A percentile compares a stretch with the other conserved stretches of the same genome.
These are phyloP conservation scores for Loriculus beryllinus DNA, from an alignment of 2,797 vertebrate genomes.

Conservation along the genomic window DNA sequence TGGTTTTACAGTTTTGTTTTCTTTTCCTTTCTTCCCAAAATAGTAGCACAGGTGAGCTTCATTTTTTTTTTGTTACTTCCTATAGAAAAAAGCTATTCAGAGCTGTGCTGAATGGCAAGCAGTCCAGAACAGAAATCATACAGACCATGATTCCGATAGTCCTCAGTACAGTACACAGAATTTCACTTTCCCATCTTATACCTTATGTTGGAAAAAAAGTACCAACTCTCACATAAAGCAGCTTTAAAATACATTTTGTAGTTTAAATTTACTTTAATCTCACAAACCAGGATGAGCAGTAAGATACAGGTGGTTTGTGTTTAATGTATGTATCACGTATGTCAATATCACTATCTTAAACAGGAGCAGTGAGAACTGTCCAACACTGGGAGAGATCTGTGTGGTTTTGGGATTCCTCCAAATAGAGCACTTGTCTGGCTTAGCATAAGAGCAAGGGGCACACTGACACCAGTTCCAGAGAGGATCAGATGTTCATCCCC, in stretches of 20 bases:
- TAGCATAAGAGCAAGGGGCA: not conserved
- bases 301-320: not conserved
- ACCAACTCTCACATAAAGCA: not conserved
- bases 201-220: rapidly evolving
- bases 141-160: not conserved
- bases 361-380: not conserved
- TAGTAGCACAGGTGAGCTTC: not conserved
- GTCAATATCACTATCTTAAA: not conserved
- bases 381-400: not conserved
- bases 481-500: not conserved
- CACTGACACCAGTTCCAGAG: not conserved
- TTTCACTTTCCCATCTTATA: not conserved
- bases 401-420: not conserved
- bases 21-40: not conserved
- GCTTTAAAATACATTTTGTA: not conserved
- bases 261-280: not conserved
- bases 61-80: not conserved
- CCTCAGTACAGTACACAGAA: not conserved
- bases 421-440: not conserved
- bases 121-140: not conserved
- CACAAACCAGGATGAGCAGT: not conserved
- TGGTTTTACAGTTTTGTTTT: not conserved
- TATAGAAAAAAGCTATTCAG: not conserved
- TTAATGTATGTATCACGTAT: not conserved
- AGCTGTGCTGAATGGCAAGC: not conserved